phyloP scores from a whole-genome alignment of 2,888 invertebrate species.

The Aplocera efformata region DNA sequence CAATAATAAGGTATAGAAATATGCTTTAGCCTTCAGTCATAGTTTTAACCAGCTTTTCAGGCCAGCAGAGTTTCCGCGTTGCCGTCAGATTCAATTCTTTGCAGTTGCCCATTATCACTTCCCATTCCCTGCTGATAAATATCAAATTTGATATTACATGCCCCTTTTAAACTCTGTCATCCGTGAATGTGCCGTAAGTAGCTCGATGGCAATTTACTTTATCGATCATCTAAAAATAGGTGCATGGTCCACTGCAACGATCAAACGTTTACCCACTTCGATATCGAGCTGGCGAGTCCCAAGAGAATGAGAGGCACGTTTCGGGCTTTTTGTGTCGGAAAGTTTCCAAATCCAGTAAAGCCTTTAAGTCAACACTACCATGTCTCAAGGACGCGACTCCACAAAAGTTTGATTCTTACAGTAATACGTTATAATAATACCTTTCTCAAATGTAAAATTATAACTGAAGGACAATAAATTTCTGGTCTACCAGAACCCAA shows the following conservation, averaged over 20 bases:
- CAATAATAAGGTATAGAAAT: no score
- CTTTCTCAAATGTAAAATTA: no score
- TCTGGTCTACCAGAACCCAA: constrained; percentile 32
- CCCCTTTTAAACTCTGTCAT: no score
- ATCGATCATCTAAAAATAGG: constrained; percentile 50
- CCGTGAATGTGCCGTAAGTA: constrained; percentile 30
- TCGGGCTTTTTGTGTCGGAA: constrained; percentile 10
- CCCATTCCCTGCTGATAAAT: no score
- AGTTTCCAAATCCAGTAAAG: constrained; percentile 12
- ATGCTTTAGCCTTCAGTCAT: no score
- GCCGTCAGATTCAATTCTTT: no score
- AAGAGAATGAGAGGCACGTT: constrained; percentile 5
- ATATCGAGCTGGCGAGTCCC: constrained; percentile 4
- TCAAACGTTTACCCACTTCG: constrained; percentile 28
- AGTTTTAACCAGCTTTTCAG: no score
- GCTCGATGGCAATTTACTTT: constrained; percentile 37
- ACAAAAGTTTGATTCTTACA: no score
- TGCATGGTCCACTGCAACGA: constrained; percentile 34
- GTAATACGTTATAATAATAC: no score
- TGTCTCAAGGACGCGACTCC: constrained; percentile 25
- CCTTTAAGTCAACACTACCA: constrained; percentile 16
- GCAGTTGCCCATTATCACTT: no score
- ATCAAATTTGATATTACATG: no score
- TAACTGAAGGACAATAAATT: constrained; percentile 40
- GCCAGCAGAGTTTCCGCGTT: no score